A percentile compares a stretch with the other conserved stretches of the same genome.
Evolutionary conservation across 2,113 vertebrate species (phyloP).

Genomic region (Bos indicus): DNA sequence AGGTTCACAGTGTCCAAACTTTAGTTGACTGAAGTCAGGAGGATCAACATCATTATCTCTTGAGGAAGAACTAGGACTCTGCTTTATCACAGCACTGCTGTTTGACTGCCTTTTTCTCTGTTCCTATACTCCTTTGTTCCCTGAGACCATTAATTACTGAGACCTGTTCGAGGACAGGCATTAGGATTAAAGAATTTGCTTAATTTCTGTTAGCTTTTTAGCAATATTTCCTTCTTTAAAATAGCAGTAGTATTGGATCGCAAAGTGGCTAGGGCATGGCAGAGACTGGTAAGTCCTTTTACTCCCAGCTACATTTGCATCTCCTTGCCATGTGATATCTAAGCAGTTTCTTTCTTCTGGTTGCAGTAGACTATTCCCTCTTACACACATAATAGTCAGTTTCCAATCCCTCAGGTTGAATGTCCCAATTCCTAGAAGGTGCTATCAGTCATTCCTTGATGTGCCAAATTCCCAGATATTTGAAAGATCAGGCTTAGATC

Average conservation of each 20-base stretch:
- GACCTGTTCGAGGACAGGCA: not conserved
- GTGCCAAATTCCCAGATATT: not conserved
- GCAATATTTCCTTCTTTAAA: not conserved
- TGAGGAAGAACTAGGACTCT: not conserved
- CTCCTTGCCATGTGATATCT: not conserved
- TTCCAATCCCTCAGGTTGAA: not conserved
- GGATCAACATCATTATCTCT: not conserved
- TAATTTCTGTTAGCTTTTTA: not conserved
- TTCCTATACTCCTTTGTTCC: not conserved
- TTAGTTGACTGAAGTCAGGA: not conserved
- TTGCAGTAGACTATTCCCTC: not conserved
- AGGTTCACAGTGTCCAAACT: not conserved
- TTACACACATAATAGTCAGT: not conserved
- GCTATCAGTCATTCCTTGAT: not conserved
- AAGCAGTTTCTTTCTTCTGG: not conserved
- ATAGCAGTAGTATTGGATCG: not conserved
- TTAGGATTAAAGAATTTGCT: not conserved
- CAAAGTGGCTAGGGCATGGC: not conserved
- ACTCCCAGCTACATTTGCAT: not conserved
- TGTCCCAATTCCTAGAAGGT: not conserved
- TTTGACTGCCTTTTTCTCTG: not conserved
- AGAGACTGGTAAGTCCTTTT: not conserved
- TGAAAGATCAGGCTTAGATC: not conserved
- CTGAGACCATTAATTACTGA: not conserved
- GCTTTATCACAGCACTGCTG: not conserved